These are phyloP conservation scores for Leptobrachium ailaonicum DNA, from an alignment of 2,113 vertebrate species.

Conservation along the genomic window DNA sequence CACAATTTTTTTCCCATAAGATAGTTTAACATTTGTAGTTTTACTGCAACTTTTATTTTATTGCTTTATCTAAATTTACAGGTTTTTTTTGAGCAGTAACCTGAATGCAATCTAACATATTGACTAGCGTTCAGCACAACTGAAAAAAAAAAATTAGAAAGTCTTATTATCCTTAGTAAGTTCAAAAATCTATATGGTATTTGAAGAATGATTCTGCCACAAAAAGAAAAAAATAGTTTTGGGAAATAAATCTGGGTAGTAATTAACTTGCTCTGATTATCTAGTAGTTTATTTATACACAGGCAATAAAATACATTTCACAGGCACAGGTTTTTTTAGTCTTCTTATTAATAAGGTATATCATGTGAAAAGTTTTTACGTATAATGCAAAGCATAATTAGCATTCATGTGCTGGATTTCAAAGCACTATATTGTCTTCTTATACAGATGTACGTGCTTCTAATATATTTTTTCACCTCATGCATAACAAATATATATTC, in stretches of 20 bases:
- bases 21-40: no score
- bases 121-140: no score
- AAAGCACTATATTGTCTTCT: neutral
- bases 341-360: slow-evolving; percentile 10
- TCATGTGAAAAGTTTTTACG: slow-evolving; percentile 1
- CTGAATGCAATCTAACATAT: no score
- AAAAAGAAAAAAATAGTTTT: neutral
- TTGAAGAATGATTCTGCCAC: no score
- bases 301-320: slow-evolving; percentile 6
- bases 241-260: neutral
- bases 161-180: no score
- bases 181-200: no score
- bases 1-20: no score
- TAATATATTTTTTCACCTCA: slow-evolving; percentile 4
- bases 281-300: slow-evolving; percentile 22
- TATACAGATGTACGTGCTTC: neutral
- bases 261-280: slow-evolving; percentile 36
- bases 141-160: no score
- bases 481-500: slow-evolving; percentile 24
- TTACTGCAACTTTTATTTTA: no score
- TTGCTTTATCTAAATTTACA: no score
- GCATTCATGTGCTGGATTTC: neutral
- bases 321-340: slow-evolving; percentile 17
- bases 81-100: no score
- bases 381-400: slow-evolving; percentile 15